Evolutionary conservation across 2,797 vertebrate genomes (phyloP).

Genomic region (Dicrostonyx torquatus): DNA sequence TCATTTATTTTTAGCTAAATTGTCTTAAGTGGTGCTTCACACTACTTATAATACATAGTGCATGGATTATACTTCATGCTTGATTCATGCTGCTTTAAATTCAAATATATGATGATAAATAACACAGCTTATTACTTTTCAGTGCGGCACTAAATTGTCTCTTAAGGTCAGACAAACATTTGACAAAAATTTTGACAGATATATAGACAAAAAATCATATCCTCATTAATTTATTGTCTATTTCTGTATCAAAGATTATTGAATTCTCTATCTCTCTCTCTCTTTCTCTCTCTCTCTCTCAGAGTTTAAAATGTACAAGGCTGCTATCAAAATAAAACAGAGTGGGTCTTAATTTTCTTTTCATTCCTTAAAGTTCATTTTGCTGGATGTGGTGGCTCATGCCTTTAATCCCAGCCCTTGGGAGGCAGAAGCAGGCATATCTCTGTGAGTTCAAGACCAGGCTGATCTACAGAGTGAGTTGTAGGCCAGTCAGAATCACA

Average conservation of each 20-base stretch:
- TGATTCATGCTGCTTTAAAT: slow-evolving; percentile 24
- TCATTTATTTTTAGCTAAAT: background rate
- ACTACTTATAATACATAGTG: slow-evolving; percentile 7
- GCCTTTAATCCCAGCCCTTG: background rate
- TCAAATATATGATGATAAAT: background rate
- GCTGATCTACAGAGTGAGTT: background rate
- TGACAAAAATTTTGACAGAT: background rate
- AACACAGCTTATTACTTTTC: background rate
- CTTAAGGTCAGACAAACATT: background rate
- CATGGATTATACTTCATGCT: background rate
- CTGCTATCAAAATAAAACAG: background rate
- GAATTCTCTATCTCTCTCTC: too few relatives aligned
- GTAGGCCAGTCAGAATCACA: background rate
- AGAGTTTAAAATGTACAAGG: background rate
- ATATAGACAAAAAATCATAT: background rate
- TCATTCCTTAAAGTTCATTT: background rate
- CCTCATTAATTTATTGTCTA: background rate
- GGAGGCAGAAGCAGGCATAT: background rate
- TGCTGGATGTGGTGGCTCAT: background rate
- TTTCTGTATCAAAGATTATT: background rate
- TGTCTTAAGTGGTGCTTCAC: background rate
- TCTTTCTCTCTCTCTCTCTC: too few relatives aligned
- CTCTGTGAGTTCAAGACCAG: background rate
- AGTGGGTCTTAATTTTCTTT: background rate
- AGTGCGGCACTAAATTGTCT: background rate